Base-by-base conservation (phyloP, 1,140 invertebrate species). In the Drosophila prosaltans region DNA sequence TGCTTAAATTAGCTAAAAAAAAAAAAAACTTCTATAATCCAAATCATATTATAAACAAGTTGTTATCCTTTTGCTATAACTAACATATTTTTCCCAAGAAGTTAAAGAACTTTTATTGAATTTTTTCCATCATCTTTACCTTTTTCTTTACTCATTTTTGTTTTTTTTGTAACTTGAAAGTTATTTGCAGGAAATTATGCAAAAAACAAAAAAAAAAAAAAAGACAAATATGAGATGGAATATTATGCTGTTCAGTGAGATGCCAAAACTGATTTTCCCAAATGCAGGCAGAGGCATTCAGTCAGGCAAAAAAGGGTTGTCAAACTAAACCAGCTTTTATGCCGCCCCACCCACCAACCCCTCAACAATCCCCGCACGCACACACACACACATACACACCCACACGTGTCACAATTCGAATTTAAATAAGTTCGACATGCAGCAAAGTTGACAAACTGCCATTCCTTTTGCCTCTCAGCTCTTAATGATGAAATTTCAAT, bases 401-500 rank as follows among this genome's bases (percentile, higher is more conserved):
- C 41, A 76, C 76, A 82, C 75, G 80, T 86, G 83, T 76, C 79
- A 66, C 67, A 67, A 68, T 65, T 81, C 78, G 74, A 77, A 78
- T 89, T 88, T 89, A 83, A 88, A 88, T 81, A 89, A 88, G 80
- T 88, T 89, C 65, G 72, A 80, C 61, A 69, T 64, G 69, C 60
- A 69, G 81, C 54, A 81, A 78, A 85, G 78, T 78, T 85, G 74
- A 78, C 81, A 81, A 81, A 86, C 78, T 76, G 60, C 65, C 71
- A 43, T 55, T 21, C 36, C n/a, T 10, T 45, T 45, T 32, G 55
- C 39, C 26, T 40, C 16, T 24, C 41, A 36, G 32, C 58, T 66
- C 63, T 80, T 88, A 89, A 90, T 89, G 84, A 89, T 89, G 74
- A 89, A 89, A 89, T 90, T 89, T 89, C 84, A 89, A 89, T 89